Base-by-base conservation (phyloP, 2,888 invertebrate species). In the Coronaproctus castanopsis region DNA sequence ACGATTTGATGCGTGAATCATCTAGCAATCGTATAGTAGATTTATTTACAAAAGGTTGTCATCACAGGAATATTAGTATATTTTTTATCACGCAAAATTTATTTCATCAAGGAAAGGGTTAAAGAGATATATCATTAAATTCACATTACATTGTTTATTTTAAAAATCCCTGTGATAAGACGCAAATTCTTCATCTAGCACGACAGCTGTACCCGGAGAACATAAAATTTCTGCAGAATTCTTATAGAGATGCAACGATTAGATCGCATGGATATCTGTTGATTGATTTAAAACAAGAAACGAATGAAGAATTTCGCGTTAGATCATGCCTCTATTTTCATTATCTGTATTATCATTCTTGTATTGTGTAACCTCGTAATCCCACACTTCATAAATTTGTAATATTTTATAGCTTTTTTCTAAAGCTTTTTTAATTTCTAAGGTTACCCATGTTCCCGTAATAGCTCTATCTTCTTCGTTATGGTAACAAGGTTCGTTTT, bases 371-470 rank as follows among this genome's bases (percentile, higher is more conserved):
- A n/a, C n/a, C n/a, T n/a, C n/a, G n/a, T n/a, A n/a, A n/a, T n/a
- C n/a, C n/a, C n/a, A n/a, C n/a, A n/a, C n/a, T n/a, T n/a, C n/a
- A n/a, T n/a, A n/a, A n/a, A n/a, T n/a, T n/a, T n/a, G n/a, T n/a
- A n/a, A n/a, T n/a, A n/a, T n/a, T n/a, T n/a, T n/a, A n/a, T n/a
- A n/a, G n/a, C n/a, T n/a, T n/a, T n/a, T n/a, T n/a, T n/a, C n/a
- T n/a, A n/a, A n/a, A n/a, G n/a, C n/a, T n/a, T n/a, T n/a, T n/a
- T n/a, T n/a, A n/a, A 62, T n/a, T 49, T 62, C 62, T 19, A 52
- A 23, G n/a, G 51, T 56, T n/a, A 51, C 24, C 59, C 59, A 59
- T 14, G 57, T 54, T 8, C 62, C 62, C 49, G 52, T 48, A 49
- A 61, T 21, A 2, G 3, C 5, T 24, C 55, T 8, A 55, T 61